Evolutionary conservation across 2,797 vertebrate species (phyloP), one percentile per base, ranked within the genome.

Genomic region (Telmatherina bonti): DNA sequence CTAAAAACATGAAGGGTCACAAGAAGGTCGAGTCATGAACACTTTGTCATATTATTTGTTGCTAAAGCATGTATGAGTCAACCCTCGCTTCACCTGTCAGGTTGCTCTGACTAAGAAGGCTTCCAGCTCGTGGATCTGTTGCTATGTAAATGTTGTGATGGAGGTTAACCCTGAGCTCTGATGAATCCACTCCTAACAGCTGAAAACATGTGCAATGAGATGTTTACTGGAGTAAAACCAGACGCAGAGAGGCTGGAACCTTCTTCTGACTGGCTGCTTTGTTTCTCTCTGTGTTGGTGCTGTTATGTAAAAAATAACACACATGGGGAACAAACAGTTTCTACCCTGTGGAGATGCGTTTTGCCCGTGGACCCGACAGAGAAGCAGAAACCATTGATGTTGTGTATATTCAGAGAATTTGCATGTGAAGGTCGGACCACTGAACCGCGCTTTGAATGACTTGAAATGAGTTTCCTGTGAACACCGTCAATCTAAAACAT

Each of bases 361-460:
- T 38, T 38, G 36, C 36, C 13, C 16, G 36, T 16, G 13, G 12
- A 38, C 36, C 13, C 36, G 12, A 38, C 4, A 16, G 15, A 41
- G 38, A 41, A 41, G 38, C 38, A 36, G 36, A 36, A 13, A 36
- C 36, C 4, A 36, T n/a, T n/a, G 36, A 2, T 36, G 54, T 41
- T 5, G 6, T 81, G 58, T 75, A 84, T 86, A 82, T 80, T 77
- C 45, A 73, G 78, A 45, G 49, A 0, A 76, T 74, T 68, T 72
- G 55, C 57, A 74, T 26, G 0, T 70, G 73, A 78, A 85, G 70
- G 79, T 85, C 65, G 69, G 62, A 69, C 41, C 24, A 12, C 30
- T 0, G 6, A 33, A 47, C 1, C 45, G 20, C 26, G 1, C 52
- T 47, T 24, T 61, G 7, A 20, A 30, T 59, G 11, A 18, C 29